Conservation (phyloP, 2,888 invertebrate genomes). For the Portevinia maculata region DNA sequence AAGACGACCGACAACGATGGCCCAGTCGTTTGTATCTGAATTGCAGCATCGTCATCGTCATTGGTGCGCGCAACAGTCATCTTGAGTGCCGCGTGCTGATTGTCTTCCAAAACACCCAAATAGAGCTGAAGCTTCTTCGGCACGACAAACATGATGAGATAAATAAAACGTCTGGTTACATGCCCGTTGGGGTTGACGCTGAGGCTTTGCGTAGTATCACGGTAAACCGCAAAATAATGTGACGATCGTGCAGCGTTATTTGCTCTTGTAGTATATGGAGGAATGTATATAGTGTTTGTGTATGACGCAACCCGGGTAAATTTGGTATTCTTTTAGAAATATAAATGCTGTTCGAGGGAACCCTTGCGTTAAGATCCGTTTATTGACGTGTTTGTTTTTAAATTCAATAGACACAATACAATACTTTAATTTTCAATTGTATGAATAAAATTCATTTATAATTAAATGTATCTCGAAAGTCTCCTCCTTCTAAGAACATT, state of each 20-base stretch:
- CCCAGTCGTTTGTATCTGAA: constrained; percentile 39
- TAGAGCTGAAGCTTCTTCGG: constrained; percentile 57
- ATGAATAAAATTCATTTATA: too few species aligned
- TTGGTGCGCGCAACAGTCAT: constrained; percentile 18
- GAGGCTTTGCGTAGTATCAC: constrained; percentile 33
- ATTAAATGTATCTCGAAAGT: too few species aligned
- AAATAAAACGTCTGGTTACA: constrained; percentile 22
- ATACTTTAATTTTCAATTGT: too few species aligned
- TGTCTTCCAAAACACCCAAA: constrained; percentile 34
- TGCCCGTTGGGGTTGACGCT: constrained; percentile 29
- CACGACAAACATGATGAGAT: constrained; percentile 27
- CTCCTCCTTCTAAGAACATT: too few species aligned
- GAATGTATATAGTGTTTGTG: not conserved
- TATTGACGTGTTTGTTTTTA: not conserved
- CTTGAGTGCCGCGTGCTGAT: constrained; percentile 35
- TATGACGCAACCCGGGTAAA: constrained; percentile 38
- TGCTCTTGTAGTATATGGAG: not conserved
- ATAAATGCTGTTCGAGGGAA: not conserved
- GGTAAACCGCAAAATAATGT: constrained; percentile 43
- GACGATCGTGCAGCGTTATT: constrained; percentile 51
- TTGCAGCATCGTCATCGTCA: constrained; percentile 14
- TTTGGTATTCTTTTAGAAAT: constrained; percentile 17
- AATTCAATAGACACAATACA: constrained; percentile 14
- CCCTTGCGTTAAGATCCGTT: constrained; percentile 22
- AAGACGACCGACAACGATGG: constrained; percentile 6